Percentiles rank a stretch among this genome's conserved stretches.
phyloP scores from a whole-genome alignment of 2,113 vertebrate genomes.

The Atlantisia rogersi region DNA sequence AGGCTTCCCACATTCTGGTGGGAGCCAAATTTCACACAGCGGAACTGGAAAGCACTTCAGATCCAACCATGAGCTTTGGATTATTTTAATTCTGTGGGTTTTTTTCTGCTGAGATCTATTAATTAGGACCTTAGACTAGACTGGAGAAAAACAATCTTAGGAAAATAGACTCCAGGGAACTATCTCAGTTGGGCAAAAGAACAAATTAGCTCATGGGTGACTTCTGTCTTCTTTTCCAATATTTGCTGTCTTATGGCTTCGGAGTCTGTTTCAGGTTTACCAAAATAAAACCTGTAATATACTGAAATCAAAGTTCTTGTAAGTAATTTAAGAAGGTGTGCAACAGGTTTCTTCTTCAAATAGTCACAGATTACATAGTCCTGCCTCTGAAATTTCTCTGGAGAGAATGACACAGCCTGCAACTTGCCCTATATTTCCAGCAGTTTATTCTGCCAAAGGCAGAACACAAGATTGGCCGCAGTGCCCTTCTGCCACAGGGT shows the following conservation, averaged over 20 bases:
- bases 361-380: background rate
- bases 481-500: background rate
- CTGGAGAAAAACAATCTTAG: background rate
- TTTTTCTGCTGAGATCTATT: background rate
- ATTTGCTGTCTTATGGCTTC: background rate
- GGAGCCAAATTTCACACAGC: background rate
- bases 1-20: background rate
- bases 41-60: background rate
- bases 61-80: background rate
- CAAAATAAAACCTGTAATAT: background rate
- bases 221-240: background rate
- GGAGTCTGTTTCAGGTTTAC: background rate
- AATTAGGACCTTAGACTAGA: slow-evolving; percentile 22
- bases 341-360: background rate
- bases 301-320: background rate
- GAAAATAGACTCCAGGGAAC: background rate
- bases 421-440: background rate
- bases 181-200: background rate
- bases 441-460: background rate
- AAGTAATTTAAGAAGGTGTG: background rate
- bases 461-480: background rate
- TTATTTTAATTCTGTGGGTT: background rate
- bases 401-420: background rate
- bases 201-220: slow-evolving; percentile 1
- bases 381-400: background rate